Evolutionary conservation across 2,113 vertebrate genomes (phyloP).

Genomic region (Oreochromis niloticus): DNA sequence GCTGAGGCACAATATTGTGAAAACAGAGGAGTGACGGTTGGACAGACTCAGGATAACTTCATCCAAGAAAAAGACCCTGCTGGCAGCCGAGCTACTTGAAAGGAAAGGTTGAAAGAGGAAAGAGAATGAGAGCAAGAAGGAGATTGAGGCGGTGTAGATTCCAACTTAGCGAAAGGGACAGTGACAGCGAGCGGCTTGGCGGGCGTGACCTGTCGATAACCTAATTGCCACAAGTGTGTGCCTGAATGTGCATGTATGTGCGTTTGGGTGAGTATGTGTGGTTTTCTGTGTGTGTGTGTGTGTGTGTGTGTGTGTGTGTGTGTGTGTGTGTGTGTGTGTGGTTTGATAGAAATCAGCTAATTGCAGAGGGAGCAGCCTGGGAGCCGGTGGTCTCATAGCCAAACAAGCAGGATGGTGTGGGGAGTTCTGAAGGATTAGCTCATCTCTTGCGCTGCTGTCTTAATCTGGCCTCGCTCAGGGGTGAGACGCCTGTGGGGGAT

Average conservation of each 20-base stretch:
- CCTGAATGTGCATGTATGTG: neutral
- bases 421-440: constrained; percentile 59
- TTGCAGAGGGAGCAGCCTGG: constrained; percentile 32
- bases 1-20: neutral
- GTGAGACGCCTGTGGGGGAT: constrained; percentile 23
- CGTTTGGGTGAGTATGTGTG: neutral
- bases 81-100: constrained; percentile 66
- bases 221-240: constrained; percentile 48
- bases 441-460: constrained; percentile 24
- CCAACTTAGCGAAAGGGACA: constrained; percentile 63
- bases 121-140: constrained; percentile 3
- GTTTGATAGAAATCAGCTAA: constrained; percentile 46
- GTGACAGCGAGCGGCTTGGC: constrained; percentile 53
- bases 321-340: constrained; percentile 7
- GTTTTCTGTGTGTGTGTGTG: neutral
- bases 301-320: neutral
- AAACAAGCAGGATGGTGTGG: constrained; percentile 27
- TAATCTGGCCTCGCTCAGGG: constrained; percentile 49
- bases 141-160: constrained; percentile 22
- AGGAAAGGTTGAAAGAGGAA: constrained; percentile 43
- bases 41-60: constrained; percentile 42
- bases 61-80: constrained; percentile 42
- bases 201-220: constrained; percentile 14
- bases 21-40: constrained; percentile 1
- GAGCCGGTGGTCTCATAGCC: constrained; percentile 43